Conservation (phyloP, 2,888 invertebrate genomes). For the Diloba caeruleocephala region DNA sequence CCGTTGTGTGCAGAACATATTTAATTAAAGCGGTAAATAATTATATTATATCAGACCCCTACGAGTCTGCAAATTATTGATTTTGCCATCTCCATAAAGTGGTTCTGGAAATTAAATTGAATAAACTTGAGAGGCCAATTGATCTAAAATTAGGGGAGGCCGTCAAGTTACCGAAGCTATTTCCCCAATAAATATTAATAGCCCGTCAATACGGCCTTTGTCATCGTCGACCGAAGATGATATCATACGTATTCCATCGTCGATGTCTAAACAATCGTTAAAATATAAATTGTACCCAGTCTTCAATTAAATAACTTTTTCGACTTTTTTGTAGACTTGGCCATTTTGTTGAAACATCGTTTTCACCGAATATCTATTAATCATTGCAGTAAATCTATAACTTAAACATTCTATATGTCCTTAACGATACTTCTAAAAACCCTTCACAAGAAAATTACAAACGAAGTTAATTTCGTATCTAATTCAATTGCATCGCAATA, state of each 20-base stretch:
- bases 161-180: slow-evolving; percentile 65
- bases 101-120: slow-evolving; percentile 54
- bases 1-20: slow-evolving; percentile 13
- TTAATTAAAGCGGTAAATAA: slow-evolving; percentile 26
- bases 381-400: neutral
- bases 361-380: slow-evolving; percentile 1
- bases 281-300: slow-evolving; percentile 35
- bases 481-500: too few species aligned
- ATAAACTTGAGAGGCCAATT: slow-evolving; percentile 61
- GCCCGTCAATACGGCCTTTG: slow-evolving; percentile 68
- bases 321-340: slow-evolving; percentile 12
- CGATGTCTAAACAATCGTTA: slow-evolving; percentile 18
- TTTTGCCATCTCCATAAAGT: slow-evolving; percentile 51
- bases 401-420: neutral
- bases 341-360: slow-evolving; percentile 13
- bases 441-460: too few species aligned
- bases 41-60: slow-evolving; percentile 21
- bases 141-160: slow-evolving; percentile 66
- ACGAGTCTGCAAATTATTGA: slow-evolving; percentile 47
- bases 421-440: too few species aligned
- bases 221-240: slow-evolving; percentile 44
- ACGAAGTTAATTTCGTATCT: too few species aligned
- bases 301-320: slow-evolving; percentile 26
- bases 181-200: slow-evolving; percentile 77
- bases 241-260: slow-evolving; percentile 26